These are phyloP conservation scores for Bicyclus anynana DNA, from an alignment of 1,140 invertebrate genomes.

Conservation along the genomic window DNA sequence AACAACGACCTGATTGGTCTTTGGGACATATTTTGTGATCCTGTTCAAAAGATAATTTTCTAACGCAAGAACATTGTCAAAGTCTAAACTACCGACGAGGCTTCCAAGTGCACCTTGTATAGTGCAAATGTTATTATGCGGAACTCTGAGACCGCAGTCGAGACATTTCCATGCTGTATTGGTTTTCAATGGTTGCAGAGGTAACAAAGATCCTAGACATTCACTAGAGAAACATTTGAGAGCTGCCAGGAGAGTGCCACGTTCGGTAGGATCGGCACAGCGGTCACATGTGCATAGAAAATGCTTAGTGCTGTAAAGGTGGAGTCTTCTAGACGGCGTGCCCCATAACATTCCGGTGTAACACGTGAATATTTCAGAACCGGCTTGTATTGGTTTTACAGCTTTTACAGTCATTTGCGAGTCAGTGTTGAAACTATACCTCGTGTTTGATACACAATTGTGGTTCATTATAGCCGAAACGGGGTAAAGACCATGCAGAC, in stretches of 20 bases:
- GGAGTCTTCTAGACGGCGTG: constrained; percentile 80
- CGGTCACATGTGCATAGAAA: constrained; percentile 85
- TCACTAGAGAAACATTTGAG: constrained; percentile 72
- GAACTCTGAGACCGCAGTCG: constrained; percentile 63
- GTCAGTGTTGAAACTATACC: constrained; percentile 79
- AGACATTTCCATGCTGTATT: constrained; percentile 73
- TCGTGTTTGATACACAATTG: constrained; percentile 85
- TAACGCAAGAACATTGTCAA: constrained; percentile 63
- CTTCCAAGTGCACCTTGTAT: constrained; percentile 70
- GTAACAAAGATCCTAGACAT: constrained; percentile 67
- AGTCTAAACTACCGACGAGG: constrained; percentile 60
- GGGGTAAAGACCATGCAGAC: constrained; percentile 84
- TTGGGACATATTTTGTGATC: constrained; percentile 67
- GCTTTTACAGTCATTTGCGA: constrained; percentile 81
- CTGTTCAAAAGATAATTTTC: constrained; percentile 70
- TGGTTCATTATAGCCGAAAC: constrained; percentile 86
- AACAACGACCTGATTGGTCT: constrained; percentile 74
- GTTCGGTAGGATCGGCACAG: constrained; percentile 83
- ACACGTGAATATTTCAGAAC: constrained; percentile 84
- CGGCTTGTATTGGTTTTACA: constrained; percentile 79
- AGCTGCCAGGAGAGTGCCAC: constrained; percentile 70
- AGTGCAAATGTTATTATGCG: constrained; percentile 57
- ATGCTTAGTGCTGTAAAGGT: constrained; percentile 84
- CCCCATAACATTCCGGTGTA: constrained; percentile 87
- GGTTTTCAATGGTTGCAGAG: constrained; percentile 63